These are phyloP conservation scores for Athene cunicularia DNA, from an alignment of 2,113 vertebrate genomes.

Conservation along the genomic window DNA sequence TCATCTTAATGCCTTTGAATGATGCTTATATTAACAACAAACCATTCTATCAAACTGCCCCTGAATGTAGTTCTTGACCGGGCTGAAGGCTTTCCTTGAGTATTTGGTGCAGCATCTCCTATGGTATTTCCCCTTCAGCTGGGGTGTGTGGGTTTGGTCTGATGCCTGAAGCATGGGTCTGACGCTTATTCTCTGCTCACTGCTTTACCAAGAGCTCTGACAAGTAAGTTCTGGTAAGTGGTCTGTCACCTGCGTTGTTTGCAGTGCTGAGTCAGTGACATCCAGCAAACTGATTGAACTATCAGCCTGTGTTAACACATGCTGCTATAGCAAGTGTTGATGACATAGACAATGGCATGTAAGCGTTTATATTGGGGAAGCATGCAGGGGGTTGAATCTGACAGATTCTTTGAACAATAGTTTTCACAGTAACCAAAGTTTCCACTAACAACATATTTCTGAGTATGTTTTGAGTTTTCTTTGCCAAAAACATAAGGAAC, in stretches of 20 bases:
- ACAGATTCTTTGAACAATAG: background rate
- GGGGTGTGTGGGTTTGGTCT: background rate
- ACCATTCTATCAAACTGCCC: background rate
- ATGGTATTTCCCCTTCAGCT: background rate
- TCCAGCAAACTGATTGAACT: background rate
- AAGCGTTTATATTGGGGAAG: background rate
- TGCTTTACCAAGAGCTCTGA: background rate
- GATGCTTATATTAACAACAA: background rate
- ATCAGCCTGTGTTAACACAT: background rate
- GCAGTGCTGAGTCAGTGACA: rapidly evolving
- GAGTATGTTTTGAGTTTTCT: background rate
- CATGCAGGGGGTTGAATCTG: background rate
- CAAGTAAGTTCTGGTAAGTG: background rate
- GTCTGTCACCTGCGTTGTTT: background rate
- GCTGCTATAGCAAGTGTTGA: background rate
- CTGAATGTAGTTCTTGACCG: background rate
- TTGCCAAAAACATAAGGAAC: background rate
- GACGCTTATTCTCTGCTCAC: rapidly evolving
- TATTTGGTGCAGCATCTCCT: background rate
- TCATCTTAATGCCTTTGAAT: background rate
- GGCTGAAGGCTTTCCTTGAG: background rate
- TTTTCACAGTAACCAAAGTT: background rate
- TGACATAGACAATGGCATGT: background rate
- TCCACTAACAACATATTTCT: background rate
- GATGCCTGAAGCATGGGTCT: background rate